Evolutionary conservation across 2,113 vertebrate species (phyloP).

Genomic region (Heterocephalus glaber): DNA sequence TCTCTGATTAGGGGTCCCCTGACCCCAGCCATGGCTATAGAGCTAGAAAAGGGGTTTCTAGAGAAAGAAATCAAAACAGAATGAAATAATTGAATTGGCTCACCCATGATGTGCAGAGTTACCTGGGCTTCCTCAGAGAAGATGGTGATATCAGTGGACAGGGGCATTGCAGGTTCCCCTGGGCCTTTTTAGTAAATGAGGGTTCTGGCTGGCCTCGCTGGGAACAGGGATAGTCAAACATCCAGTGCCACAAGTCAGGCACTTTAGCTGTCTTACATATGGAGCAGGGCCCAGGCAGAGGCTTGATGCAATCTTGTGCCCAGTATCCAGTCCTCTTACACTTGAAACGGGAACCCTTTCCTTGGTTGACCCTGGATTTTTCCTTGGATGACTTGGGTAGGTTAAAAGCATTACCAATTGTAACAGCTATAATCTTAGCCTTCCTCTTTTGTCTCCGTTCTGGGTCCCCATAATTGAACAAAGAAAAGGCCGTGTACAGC

Average conservation of each 20-base stretch:
- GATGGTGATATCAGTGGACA: not conserved
- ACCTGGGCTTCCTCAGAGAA: not conserved
- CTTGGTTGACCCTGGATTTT: not conserved
- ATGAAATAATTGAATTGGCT: not conserved
- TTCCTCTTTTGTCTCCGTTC: not conserved
- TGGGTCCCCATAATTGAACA: not conserved
- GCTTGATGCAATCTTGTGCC: not conserved
- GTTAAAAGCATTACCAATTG: not conserved
- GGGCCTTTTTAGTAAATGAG: not conserved
- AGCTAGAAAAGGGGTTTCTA: not conserved
- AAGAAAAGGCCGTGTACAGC: not conserved
- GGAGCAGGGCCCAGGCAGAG: not conserved
- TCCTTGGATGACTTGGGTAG: not conserved
- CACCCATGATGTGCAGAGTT: not conserved
- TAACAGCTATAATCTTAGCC: not conserved
- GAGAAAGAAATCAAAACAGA: not conserved
- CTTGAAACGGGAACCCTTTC: not conserved
- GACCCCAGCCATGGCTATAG: not conserved
- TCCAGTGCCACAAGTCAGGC: not conserved
- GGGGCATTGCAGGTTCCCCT: not conserved
- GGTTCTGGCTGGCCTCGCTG: not conserved
- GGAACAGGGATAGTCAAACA: not conserved
- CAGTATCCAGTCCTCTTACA: not conserved
- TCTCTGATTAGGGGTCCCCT: not conserved
- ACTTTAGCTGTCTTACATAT: not conserved